phyloP scores from a whole-genome alignment of 2,797 vertebrate species.

The Varecia variegata region DNA sequence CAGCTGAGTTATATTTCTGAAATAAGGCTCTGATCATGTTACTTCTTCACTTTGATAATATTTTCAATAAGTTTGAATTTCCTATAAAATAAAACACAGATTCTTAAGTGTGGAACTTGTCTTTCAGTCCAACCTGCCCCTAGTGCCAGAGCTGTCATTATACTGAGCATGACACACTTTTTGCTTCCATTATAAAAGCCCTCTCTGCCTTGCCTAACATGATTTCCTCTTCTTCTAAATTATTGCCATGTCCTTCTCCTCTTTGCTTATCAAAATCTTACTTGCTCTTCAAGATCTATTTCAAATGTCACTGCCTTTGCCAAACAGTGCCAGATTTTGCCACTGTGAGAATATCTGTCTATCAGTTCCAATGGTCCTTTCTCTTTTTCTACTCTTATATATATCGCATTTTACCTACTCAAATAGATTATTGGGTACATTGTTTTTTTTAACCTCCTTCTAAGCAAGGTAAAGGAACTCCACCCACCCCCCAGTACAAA shows the following conservation, averaged over 20 bases:
- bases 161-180: background rate
- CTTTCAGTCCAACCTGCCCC: background rate
- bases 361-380: background rate
- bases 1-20: background rate
- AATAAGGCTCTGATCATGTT: background rate
- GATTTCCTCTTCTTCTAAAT: background rate
- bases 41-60: background rate
- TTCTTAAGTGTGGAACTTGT: background rate
- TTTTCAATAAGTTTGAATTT: background rate
- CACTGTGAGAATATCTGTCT: background rate
- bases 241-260: background rate
- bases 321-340: background rate
- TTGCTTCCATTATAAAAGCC: background rate
- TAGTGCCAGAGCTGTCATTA: background rate
- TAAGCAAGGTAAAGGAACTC: background rate
- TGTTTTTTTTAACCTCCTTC: conserved; percentile 25
- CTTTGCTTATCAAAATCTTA: background rate
- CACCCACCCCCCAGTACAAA: background rate
- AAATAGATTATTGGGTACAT: background rate
- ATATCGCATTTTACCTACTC: background rate
- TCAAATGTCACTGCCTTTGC: background rate
- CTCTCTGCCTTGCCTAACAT: background rate
- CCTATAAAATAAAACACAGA: background rate
- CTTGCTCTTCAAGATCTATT: background rate
- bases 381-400: background rate